Evolutionary conservation across 2,113 vertebrate genomes (phyloP).

Genomic region (Pterocles gutturalis): DNA sequence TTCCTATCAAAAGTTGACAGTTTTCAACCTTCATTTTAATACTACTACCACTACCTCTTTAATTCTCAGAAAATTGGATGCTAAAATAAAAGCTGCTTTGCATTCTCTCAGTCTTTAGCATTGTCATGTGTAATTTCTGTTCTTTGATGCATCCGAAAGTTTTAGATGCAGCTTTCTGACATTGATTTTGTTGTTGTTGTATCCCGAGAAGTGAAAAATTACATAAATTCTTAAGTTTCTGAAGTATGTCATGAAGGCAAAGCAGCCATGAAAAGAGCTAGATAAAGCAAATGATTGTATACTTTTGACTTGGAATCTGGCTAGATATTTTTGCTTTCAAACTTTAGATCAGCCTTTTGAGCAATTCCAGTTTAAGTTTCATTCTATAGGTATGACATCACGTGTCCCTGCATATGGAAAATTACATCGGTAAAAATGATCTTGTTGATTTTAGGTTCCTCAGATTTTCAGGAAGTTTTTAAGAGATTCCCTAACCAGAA

Average conservation of each 20-base stretch:
- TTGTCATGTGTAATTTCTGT: neutral
- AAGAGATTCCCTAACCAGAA: neutral
- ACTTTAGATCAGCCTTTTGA: neutral
- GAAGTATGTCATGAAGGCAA: neutral
- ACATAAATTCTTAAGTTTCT: neutral
- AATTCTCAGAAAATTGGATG: slow-evolving; percentile 11
- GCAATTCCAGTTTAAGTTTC: neutral
- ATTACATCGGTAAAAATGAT: neutral
- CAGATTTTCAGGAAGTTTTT: neutral
- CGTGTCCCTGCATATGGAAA: neutral
- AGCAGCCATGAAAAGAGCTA: neutral
- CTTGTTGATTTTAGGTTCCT: neutral
- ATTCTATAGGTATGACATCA: neutral
- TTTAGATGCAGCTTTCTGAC: slow-evolving; percentile 4
- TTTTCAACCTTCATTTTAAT: slow-evolving; percentile 28
- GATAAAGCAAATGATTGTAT: neutral
- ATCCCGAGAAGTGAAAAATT: neutral
- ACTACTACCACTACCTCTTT: neutral
- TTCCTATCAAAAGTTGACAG: slow-evolving; percentile 33
- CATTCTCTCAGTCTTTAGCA: neutral
- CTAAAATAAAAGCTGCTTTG: slow-evolving; percentile 36
- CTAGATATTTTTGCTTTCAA: neutral
- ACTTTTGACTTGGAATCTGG: neutral
- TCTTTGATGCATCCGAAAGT: neutral
- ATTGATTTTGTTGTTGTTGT: neutral